A percentile compares a stretch with the other conserved stretches of the same genome.
Evolutionary conservation across 2,113 vertebrate genomes (phyloP).

Genomic region (Prunella fulvescens): DNA sequence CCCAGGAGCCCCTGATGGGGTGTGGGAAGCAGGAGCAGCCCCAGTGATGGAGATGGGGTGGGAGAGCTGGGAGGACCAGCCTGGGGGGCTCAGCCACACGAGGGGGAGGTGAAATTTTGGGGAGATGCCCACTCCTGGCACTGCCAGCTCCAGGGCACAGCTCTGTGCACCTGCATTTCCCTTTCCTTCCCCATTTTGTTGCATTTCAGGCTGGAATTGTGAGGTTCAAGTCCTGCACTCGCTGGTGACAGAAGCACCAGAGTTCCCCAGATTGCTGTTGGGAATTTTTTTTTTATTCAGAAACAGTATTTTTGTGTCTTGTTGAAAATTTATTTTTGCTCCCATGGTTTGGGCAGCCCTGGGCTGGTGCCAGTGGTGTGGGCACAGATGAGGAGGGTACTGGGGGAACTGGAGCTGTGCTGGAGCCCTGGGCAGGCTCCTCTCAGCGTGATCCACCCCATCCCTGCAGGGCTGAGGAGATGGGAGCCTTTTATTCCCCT

Average conservation of each 20-base stretch:
- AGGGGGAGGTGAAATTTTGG: background rate
- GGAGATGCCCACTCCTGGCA: background rate
- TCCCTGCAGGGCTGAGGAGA: background rate
- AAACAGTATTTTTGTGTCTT: background rate
- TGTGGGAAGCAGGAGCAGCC: background rate
- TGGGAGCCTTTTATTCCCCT: background rate
- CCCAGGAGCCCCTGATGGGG: background rate
- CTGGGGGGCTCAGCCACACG: background rate
- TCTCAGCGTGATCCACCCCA: accelerated
- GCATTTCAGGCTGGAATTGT: background rate
- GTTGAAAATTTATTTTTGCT: background rate
- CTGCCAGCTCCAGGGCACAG: background rate
- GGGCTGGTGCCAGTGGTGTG: background rate
- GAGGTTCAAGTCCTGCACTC: accelerated
- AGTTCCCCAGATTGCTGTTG: background rate
- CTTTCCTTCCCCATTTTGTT: background rate
- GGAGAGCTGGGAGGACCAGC: background rate
- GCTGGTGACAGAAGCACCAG: background rate
- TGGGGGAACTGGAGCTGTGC: background rate
- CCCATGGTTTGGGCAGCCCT: background rate
- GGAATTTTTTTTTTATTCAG: background rate
- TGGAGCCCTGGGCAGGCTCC: background rate
- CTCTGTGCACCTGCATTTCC: background rate
- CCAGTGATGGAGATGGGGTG: accelerated
- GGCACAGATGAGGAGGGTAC: background rate